phyloP scores from a whole-genome alignment of 64 coral and sea anemone genomes.

The Stichodactyla helianthus region DNA sequence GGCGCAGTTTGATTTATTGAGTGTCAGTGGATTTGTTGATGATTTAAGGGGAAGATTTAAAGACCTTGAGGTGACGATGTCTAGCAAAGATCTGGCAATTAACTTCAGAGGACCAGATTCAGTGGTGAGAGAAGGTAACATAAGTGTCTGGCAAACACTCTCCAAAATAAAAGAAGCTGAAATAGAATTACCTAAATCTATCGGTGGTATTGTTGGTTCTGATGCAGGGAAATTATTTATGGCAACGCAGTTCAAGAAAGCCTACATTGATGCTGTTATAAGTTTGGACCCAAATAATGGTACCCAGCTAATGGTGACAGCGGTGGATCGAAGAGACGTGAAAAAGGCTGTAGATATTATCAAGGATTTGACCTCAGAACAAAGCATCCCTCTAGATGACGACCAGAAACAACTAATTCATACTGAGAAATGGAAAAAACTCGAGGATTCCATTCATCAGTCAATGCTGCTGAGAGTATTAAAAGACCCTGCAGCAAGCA shows the following conservation, averaged over 20 bases:
- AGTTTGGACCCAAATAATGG: neutral
- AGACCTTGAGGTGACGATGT: conserved; percentile 1
- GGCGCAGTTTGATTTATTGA: neutral
- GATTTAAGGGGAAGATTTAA: neutral
- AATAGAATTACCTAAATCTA: conserved; percentile 14
- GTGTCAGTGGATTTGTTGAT: neutral
- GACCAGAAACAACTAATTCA: conserved; percentile 20
- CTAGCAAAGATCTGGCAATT: neutral
- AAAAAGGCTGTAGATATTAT: conserved; percentile 23
- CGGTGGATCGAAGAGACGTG: conserved; percentile 15
- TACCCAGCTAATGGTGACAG: conserved; percentile 41
- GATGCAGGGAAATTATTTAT: conserved; percentile 14
- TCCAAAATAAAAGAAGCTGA: conserved; percentile 16
- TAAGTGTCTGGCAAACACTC: conserved; percentile 6
- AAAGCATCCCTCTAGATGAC: conserved; percentile 26
- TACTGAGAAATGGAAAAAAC: conserved; percentile 25
- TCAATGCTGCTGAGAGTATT: neutral
- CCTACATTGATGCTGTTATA: conserved; percentile 5
- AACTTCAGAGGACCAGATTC: conserved; percentile 22
- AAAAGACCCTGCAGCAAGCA: conserved; percentile 23
- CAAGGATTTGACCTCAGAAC: conserved; percentile 23
- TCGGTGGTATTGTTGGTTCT: conserved; percentile 13
- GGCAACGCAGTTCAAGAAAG: neutral
- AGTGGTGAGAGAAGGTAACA: conserved; percentile 6
- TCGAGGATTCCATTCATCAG: neutral